Base-by-base conservation (phyloP, 1,140 invertebrate species). In the Ruditapes philippinarum region DNA sequence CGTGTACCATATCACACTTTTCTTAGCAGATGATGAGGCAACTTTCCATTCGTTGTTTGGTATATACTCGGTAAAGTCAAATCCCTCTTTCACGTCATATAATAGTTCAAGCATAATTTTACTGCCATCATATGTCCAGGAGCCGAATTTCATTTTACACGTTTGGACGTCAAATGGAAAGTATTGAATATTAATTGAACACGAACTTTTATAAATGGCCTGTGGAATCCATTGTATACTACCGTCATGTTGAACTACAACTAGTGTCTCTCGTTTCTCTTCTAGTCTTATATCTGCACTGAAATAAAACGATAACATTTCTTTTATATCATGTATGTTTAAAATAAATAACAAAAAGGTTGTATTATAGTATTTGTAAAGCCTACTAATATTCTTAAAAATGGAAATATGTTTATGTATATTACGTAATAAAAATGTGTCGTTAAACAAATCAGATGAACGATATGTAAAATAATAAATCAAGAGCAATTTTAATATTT, bases 151-250 rank as follows among this genome's bases (percentile, higher is more conserved):
- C 90, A 95, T 90, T 11, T 89, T 90, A 76, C 95, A 95, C 42
- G 85, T 91, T 82, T 96, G 95, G 22, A 92, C 57, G 84, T 95
- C 95, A 90, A 95, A 95, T 9, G 95, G 95, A 88, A 95, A 95
- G 78, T 93, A 88, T 65, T 92, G 93, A 65, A 95, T 95, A 95
- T 99, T 98, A 83, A 95, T 95, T 33, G 86, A 76, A 89, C 99
- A 99, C 7, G 98, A 99, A 14, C 98, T 99, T 95, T 99, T 99
- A 95, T 99, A 99, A 94, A 99, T 99, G 2, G 99, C 99, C 60
- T 98, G 98, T 51, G 99, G 99, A 94, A 99, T 98, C 99, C 99
- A 99, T 65, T 98, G 97, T 45, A 99, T 98, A 96, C 98, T 98
- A 17, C 99, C 99, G 96, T 98, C 99, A 95, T 98, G 97, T 94